Conservation (phyloP, 2,888 invertebrate genomes). For the Mactromeris polynyma region DNA sequence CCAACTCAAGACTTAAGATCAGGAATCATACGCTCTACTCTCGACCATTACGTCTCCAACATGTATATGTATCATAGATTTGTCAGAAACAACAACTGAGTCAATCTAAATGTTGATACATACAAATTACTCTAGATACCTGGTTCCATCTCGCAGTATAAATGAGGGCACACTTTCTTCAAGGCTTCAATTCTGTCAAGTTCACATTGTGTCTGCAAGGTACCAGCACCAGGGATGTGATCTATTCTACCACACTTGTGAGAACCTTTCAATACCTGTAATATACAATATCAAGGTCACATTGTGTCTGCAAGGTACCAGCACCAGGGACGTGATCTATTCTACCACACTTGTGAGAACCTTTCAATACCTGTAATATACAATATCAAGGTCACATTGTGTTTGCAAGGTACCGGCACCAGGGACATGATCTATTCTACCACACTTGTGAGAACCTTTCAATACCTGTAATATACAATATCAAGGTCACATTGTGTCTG, state of each 20-base stretch:
- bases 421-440: slow-evolving; percentile 82
- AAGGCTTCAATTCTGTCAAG: slow-evolving; percentile 79
- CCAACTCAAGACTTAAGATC: too few relatives aligned
- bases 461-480: slow-evolving; percentile 75
- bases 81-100: too few relatives aligned
- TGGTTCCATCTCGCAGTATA: slow-evolving; percentile 82
- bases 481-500: slow-evolving; percentile 82
- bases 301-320: slow-evolving; percentile 79
- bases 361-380: slow-evolving; percentile 77
- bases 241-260: slow-evolving; percentile 84
- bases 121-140: too few relatives aligned
- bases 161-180: slow-evolving; percentile 71
- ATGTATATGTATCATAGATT: too few relatives aligned
- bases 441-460: slow-evolving; percentile 83
- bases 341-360: slow-evolving; percentile 83
- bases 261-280: slow-evolving; percentile 79
- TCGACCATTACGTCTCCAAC: too few relatives aligned
- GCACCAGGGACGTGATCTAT: slow-evolving; percentile 81
- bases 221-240: slow-evolving; percentile 78
- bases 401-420: slow-evolving; percentile 81
- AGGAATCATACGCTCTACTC: too few relatives aligned
- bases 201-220: slow-evolving; percentile 80
- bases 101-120: too few relatives aligned
- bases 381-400: slow-evolving; percentile 79
- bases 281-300: slow-evolving; percentile 72